Percentiles rank a stretch among this genome's conserved stretches.
phyloP scores from a whole-genome alignment of 2,797 vertebrate genomes.

The Arnoldichthys spilopterus region DNA sequence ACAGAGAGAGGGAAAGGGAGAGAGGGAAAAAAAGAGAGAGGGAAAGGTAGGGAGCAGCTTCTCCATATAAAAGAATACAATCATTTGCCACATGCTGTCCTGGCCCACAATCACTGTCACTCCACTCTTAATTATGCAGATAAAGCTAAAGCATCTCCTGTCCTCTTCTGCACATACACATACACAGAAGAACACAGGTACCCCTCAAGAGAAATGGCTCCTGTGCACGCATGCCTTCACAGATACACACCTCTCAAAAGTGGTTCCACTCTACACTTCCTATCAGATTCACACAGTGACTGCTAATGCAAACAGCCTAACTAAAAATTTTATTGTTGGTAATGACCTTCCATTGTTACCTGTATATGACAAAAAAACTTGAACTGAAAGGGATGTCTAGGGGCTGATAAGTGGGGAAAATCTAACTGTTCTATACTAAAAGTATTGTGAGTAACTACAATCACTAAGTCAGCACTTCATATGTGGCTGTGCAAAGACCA shows the following conservation, averaged over 20 bases:
- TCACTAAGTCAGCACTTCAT: no score
- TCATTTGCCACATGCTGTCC: constrained; percentile 90
- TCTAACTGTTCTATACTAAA: no score
- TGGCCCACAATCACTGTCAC: constrained; percentile 82
- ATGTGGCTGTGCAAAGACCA: no score
- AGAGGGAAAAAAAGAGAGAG: constrained; percentile 42
- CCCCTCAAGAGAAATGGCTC: background rate
- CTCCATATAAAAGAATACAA: constrained; percentile 85
- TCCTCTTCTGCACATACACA: constrained; percentile 4
- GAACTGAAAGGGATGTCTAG: background rate
- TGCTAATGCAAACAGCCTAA: background rate
- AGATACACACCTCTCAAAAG: background rate
- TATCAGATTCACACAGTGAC: background rate
- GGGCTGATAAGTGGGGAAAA: no score
- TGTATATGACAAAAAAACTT: no score
- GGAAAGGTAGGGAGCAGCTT: constrained; percentile 80
- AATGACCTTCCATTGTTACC: no score
- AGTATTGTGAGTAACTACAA: no score
- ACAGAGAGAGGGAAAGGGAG: constrained; percentile 73
- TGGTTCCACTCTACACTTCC: background rate
- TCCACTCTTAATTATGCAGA: constrained; percentile 89
- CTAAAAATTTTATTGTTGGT: no score
- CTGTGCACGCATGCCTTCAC: background rate
- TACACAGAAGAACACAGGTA: background rate
- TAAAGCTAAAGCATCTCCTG: constrained; percentile 80